These are phyloP conservation scores for Sphaerophoria rueppellii DNA, from an alignment of 2,888 invertebrate species.

Conservation along the genomic window DNA sequence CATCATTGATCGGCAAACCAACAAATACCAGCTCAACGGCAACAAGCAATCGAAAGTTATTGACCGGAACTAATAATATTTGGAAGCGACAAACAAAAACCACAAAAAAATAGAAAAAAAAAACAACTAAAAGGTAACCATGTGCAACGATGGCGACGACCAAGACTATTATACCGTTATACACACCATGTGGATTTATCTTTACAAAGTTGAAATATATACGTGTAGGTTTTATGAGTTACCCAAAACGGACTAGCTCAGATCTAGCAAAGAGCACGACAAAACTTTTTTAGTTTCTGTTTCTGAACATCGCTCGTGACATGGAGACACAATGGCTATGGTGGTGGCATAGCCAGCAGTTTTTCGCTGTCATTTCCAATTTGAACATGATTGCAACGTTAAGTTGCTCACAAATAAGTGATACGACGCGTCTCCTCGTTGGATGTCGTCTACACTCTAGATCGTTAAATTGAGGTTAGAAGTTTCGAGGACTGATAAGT, in stretches of 20 bases:
- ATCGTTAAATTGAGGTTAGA: neutral
- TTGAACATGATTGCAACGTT: constrained; percentile 55
- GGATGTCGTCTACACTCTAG: neutral
- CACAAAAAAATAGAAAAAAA: neutral
- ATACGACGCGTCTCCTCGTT: neutral
- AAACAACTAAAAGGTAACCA: constrained; percentile 49
- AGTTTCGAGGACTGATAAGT: neutral
- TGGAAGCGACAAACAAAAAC: constrained; percentile 42
- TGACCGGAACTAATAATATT: constrained; percentile 73
- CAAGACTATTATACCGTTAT: constrained; percentile 46
- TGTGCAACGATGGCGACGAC: constrained; percentile 58
- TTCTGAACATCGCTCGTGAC: constrained; percentile 46
- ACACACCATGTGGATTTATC: constrained; percentile 7
- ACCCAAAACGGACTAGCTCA: neutral
- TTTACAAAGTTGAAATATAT: constrained; percentile 1
- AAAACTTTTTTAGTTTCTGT: constrained; percentile 12
- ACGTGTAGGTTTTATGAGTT: constrained; percentile 30
- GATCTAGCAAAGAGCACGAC: neutral
- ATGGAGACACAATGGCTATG: constrained; percentile 47
- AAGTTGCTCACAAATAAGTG: constrained; percentile 35
- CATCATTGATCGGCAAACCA: constrained; percentile 37
- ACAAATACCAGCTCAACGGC: neutral
- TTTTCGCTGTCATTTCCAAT: constrained; percentile 66
- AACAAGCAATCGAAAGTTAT: constrained; percentile 68
- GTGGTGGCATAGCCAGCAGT: constrained; percentile 41